These are phyloP conservation scores for Lamellibrachia luymesi DNA, from an alignment of 1,140 invertebrate species.

Conservation along the genomic window DNA sequence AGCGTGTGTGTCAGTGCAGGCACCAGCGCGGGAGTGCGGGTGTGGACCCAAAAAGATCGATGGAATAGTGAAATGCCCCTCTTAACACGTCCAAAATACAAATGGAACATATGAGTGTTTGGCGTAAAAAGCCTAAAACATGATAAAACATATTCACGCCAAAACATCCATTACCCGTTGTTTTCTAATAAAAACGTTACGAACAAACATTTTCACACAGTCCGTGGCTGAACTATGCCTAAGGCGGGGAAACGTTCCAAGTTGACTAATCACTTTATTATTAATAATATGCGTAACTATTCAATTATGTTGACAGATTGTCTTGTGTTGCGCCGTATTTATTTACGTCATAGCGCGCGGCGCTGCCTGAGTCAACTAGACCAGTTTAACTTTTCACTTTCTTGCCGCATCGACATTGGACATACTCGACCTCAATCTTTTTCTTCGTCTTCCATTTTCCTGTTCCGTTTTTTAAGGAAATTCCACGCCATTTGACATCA, in stretches of 20 bases:
- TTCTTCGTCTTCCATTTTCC: background rate
- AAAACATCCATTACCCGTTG: background rate
- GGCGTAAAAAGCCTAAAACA: background rate
- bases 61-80: background rate
- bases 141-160: background rate
- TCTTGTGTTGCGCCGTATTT: background rate
- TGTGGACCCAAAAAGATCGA: background rate
- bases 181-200: background rate
- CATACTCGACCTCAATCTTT: background rate
- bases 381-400: background rate
- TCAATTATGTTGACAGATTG: background rate
- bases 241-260: background rate
- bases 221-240: background rate
- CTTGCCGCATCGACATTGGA: background rate
- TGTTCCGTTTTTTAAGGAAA: background rate
- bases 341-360: background rate
- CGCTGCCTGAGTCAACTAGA: background rate
- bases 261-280: background rate
- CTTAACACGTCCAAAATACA: background rate
- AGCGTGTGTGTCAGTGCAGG: background rate
- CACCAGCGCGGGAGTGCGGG: background rate
- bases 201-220: background rate
- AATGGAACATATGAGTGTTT: background rate
- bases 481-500: background rate
- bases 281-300: conserved; percentile 6